phyloP scores from a whole-genome alignment of 2,113 vertebrate species.

The Tachysurus vachellii region DNA sequence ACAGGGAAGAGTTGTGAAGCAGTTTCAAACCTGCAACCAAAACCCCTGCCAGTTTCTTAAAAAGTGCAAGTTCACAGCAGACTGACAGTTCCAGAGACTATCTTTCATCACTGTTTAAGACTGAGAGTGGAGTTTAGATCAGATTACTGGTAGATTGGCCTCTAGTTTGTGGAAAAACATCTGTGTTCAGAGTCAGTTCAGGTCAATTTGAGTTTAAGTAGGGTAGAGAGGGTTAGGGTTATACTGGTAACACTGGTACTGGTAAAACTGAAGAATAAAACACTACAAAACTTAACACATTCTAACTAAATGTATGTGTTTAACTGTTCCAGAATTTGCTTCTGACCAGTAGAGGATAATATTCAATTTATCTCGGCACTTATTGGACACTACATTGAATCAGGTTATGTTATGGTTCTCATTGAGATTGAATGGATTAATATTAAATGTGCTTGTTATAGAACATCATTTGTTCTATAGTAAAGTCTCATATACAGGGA shows the following conservation, averaged over 20 bases:
- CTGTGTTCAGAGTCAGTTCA: not conserved
- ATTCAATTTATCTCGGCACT: too few relatives aligned
- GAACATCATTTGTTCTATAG: too few relatives aligned
- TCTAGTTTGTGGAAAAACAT: not conserved
- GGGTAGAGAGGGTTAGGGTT: too few relatives aligned
- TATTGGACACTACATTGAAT: too few relatives aligned
- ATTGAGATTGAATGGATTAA: too few relatives aligned
- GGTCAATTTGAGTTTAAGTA: not conserved
- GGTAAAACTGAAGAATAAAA: not conserved
- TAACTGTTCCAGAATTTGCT: not conserved
- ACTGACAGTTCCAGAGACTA: not conserved
- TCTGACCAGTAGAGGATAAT: not conserved
- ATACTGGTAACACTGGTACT: not conserved
- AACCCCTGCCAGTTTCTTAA: not conserved
- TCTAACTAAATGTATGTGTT: too few relatives aligned
- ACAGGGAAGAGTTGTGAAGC: not conserved
- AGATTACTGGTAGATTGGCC: not conserved
- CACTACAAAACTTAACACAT: not conserved
- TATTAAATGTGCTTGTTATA: too few relatives aligned
- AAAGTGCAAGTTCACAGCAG: not conserved
- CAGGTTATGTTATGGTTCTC: not conserved
- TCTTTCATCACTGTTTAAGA: not conserved
- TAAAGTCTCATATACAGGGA: too few relatives aligned
- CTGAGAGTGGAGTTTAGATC: too few relatives aligned
- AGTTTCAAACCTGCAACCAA: not conserved